Evolutionary conservation across 2,113 vertebrate species (phyloP), one percentile per base, ranked within the genome.

Genomic region (Tenrec ecaudatus): DNA sequence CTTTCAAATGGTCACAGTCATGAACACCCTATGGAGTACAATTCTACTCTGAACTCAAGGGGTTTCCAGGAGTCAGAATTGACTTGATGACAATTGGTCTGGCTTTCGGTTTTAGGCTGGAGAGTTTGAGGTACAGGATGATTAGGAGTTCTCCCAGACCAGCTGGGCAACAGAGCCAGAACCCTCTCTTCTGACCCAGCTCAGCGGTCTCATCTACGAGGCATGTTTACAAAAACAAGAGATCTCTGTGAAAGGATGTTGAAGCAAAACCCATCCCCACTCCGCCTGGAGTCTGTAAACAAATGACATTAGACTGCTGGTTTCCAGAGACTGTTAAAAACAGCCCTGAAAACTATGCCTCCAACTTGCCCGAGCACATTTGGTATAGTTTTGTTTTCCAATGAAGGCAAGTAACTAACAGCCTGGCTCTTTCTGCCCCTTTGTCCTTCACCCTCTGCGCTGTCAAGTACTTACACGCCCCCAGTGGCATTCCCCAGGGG

Each of bases 301-400:
- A 89, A 92, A 66, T 43, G 62, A 68, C 64, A 73, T 6, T 22
- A 57, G 47, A 60, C 31, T 77, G 83, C 53, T 68, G 29, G 91
- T 89, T 94, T 93, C 80, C 87, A 92, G 81, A 94, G 84, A 60
- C n/a, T 53, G 3, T 77, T 86, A 71, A 78, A 53, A 58, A 57
- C 62, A 62, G 57, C 4, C 7, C 57, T 92, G 66, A 90, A 83
- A 77, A 84, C 4, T 66, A 84, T 6, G 16, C 79, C 60, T 57
- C 60, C 29, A 31, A 81, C 86, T 62, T 66, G 4, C 68, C 75
- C 29, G 19, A 76, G 82, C 29, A 76, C 43, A 57, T 31, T 57
- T 19, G 16, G 14, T 36, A 47, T 36, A 17, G 17, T 36, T 82
- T 91, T 94, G 58, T 84, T 86, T 83, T 71, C 81, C 69, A 40